These are phyloP conservation scores for Peromyscus nudipes DNA, from an alignment of 2,797 vertebrate species.

Conservation along the genomic window DNA sequence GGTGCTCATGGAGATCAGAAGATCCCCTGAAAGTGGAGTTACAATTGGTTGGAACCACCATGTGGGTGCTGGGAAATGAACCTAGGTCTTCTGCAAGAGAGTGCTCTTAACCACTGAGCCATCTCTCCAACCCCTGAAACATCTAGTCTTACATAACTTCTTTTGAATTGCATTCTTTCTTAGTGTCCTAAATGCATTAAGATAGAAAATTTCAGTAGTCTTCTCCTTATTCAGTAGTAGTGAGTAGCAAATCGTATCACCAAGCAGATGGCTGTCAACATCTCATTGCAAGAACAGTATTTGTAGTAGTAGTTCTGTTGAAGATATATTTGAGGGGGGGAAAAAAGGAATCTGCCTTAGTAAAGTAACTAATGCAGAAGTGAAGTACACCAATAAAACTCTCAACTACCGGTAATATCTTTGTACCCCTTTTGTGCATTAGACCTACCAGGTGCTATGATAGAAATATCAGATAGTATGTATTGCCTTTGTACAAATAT, in stretches of 20 bases:
- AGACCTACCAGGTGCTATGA: not conserved
- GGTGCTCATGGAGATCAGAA: not conserved
- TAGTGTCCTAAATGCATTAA: not conserved
- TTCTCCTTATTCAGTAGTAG: not conserved
- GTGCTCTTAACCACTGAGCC: not conserved
- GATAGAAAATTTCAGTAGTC: constrained; percentile 1
- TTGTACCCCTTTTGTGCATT: constrained; percentile 16
- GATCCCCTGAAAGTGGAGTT: not conserved
- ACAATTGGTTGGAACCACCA: not conserved
- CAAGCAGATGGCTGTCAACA: not conserved
- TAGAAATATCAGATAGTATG: constrained; percentile 20
- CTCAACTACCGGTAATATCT: constrained; percentile 44
- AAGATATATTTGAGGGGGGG: not conserved
- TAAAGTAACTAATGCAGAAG: constrained; percentile 10
- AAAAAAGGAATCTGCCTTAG: not conserved
- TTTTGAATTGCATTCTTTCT: not conserved
- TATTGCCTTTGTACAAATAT: constrained; percentile 1
- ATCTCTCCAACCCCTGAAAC: not conserved
- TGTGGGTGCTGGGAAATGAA: not conserved
- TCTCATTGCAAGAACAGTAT: not conserved
- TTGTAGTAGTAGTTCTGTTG: not conserved
- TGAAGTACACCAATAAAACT: constrained; percentile 16
- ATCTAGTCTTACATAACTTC: not conserved
- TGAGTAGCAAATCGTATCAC: too few species aligned
- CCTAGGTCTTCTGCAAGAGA: not conserved